These are phyloP conservation scores for Desoria tigrina DNA, from an alignment of 2,888 invertebrate genomes.

Conservation along the genomic window DNA sequence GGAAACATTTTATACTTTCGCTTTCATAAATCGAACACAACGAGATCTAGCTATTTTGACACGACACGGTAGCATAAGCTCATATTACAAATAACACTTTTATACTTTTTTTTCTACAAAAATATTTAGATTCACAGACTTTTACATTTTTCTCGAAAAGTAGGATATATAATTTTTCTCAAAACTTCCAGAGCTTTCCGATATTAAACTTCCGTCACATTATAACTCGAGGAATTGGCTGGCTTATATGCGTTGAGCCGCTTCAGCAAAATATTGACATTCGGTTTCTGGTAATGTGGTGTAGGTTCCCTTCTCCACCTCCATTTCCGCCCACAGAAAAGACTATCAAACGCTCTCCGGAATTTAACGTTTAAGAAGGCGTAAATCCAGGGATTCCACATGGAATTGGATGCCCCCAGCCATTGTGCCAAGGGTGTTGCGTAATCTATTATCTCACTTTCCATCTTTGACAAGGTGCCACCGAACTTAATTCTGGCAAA, in stretches of 20 bases:
- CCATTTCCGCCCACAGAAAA: slow-evolving; percentile 31
- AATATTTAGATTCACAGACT: too few relatives aligned
- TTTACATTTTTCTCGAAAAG: too few relatives aligned
- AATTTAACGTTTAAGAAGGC: slow-evolving; percentile 47
- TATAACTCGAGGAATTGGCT: slow-evolving; percentile 24
- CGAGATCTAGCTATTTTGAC: too few relatives aligned
- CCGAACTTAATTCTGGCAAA: slow-evolving; percentile 57
- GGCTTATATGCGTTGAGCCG: slow-evolving; percentile 26
- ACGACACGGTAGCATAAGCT: too few relatives aligned
- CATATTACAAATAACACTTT: too few relatives aligned
- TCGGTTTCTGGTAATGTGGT: slow-evolving; percentile 39
- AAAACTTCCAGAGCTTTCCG: too few relatives aligned
- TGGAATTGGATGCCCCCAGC: slow-evolving; percentile 63
- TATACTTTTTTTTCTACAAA: too few relatives aligned
- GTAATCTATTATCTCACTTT: slow-evolving; percentile 55
- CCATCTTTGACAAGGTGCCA: slow-evolving; percentile 52
- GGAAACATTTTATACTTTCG: too few relatives aligned
- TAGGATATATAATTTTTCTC: too few relatives aligned
- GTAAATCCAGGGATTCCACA: slow-evolving; percentile 63
- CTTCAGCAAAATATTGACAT: slow-evolving; percentile 33
- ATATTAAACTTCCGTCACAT: slow-evolving; percentile 25
- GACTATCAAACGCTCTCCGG: slow-evolving; percentile 34
- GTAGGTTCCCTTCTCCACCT: slow-evolving; percentile 12
- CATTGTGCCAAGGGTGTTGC: slow-evolving; percentile 61
- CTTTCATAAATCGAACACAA: too few relatives aligned